Conservation (phyloP, 2,797 vertebrate species). For the Cryptoblepharus egeriae region DNA sequence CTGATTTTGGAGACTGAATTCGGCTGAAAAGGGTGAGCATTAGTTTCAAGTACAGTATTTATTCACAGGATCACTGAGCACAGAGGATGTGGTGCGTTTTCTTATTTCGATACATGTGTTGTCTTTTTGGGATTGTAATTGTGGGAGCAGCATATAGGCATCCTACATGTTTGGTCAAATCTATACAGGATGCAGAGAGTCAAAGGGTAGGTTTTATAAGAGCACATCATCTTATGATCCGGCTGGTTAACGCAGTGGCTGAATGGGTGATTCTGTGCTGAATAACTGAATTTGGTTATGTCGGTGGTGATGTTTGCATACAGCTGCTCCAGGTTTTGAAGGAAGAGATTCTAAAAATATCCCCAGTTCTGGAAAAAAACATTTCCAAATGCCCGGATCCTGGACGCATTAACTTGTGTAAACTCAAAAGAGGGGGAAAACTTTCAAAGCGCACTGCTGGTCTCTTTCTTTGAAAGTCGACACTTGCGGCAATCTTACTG, state of each 20-base stretch:
- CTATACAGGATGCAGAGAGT: neutral
- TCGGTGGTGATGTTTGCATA: slow-evolving; percentile 15
- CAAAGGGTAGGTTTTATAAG: neutral
- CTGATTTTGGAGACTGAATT: too few relatives aligned
- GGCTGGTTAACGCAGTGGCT: neutral
- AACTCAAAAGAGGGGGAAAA: neutral
- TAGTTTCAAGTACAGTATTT: too few relatives aligned
- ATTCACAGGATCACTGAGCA: neutral
- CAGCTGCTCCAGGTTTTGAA: slow-evolving; percentile 7
- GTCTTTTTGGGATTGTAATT: neutral
- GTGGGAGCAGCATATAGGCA: neutral
- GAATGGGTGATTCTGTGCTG: neutral
- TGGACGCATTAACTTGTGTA: neutral
- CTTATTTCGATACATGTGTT: neutral
- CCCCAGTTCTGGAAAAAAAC: neutral
- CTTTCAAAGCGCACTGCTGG: neutral
- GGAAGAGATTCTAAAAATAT: slow-evolving; percentile 20
- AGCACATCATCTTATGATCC: neutral
- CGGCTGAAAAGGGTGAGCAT: too few relatives aligned
- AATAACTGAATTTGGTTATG: slow-evolving; percentile 1
- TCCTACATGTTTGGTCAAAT: neutral
- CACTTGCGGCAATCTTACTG: neutral
- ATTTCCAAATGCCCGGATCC: neutral
- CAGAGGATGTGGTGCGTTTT: neutral
- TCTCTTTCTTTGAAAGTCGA: neutral